Evolutionary conservation across 2,113 vertebrate genomes (phyloP).

Genomic region (Myotis lucifugus): DNA sequence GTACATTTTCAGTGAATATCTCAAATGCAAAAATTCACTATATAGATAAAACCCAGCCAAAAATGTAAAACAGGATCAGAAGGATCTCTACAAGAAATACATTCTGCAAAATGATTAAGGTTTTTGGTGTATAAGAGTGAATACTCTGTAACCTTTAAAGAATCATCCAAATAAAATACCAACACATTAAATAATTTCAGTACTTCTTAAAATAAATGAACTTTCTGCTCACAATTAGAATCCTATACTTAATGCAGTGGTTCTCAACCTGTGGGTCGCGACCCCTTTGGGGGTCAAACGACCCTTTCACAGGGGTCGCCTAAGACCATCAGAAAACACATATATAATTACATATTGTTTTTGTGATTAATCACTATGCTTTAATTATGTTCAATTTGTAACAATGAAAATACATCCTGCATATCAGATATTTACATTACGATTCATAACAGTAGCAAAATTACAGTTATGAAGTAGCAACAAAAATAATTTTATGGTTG

Average conservation of each 20-base stretch:
- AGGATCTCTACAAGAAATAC: neutral
- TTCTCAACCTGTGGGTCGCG: no score
- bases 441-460: no score
- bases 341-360: no score
- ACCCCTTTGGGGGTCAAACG: no score
- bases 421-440: no score
- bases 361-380: no score
- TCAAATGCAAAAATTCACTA: neutral
- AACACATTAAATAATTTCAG: neutral
- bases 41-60: neutral
- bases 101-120: neutral
- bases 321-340: no score
- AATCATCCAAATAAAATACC: neutral
- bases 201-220: constrained; percentile 28
- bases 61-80: neutral
- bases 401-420: no score
- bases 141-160: neutral
- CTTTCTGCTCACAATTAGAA: neutral
- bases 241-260: neutral
- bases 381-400: no score
- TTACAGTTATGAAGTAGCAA: no score
- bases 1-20: neutral
- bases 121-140: neutral
- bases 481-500: no score
- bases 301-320: no score